phyloP scores from a whole-genome alignment of 2,888 invertebrate species.

The Archaeoteleia sp. region DNA sequence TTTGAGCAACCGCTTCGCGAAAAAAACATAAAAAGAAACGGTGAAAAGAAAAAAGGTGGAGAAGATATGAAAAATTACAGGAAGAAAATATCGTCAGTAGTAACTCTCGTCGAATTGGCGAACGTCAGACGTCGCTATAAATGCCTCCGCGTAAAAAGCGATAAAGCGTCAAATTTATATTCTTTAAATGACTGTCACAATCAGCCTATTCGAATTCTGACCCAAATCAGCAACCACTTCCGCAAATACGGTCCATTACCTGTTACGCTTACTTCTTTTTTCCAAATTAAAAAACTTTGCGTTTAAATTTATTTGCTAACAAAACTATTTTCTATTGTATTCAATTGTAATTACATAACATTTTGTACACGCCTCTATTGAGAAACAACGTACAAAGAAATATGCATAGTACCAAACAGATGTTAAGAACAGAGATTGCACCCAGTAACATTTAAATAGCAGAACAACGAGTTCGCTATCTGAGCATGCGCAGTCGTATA shows the following conservation, averaged over 20 bases:
- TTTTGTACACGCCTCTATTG: no score
- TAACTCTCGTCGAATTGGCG: slow-evolving; percentile 5
- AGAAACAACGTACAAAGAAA: no score
- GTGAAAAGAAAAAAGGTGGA: slow-evolving; percentile 4
- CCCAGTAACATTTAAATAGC: no score
- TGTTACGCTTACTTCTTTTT: slow-evolving; percentile 1
- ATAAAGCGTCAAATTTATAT: slow-evolving; percentile 41
- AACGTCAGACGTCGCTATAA: slow-evolving; percentile 28
- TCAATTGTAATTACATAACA: no score
- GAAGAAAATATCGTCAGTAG: slow-evolving; percentile 2
- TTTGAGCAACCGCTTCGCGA: slow-evolving; percentile 2
- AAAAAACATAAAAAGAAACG: background rate
- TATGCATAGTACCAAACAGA: no score
- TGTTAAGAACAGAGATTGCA: no score
- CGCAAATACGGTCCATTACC: slow-evolving; percentile 18
- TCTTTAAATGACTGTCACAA: slow-evolving; percentile 35
- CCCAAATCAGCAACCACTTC: slow-evolving; percentile 30
- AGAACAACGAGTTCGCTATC: no score
- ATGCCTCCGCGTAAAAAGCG: slow-evolving; percentile 17
- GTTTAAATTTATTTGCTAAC: no score
- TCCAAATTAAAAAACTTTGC: no score
- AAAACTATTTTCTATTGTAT: no score
- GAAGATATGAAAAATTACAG: slow-evolving; percentile 18
- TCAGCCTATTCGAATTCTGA: slow-evolving; percentile 39
- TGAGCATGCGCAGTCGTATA: no score